Conservation (phyloP, 2,113 vertebrate genomes). For the Daboia siamensis region DNA sequence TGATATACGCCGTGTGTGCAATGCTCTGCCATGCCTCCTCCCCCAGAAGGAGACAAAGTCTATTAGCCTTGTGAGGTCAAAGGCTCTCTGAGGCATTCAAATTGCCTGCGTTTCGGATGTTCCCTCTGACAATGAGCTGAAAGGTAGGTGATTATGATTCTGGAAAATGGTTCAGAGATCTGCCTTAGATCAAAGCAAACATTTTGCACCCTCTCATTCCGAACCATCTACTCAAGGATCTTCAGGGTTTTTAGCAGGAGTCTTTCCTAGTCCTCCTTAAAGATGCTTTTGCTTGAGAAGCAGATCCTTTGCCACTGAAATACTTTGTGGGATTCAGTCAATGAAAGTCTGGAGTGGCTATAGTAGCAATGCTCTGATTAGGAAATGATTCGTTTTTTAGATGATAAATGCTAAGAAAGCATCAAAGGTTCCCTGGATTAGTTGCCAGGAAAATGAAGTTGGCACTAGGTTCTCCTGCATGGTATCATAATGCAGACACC, state of each 20-base stretch:
- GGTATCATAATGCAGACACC: background rate
- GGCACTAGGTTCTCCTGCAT: background rate
- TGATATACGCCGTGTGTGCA: background rate
- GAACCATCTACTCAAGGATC: background rate
- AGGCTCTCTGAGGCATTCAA: background rate
- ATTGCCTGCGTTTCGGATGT: background rate
- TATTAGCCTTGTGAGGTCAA: background rate
- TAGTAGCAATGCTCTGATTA: background rate
- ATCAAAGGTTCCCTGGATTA: background rate
- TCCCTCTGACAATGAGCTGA: background rate
- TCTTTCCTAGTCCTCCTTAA: background rate
- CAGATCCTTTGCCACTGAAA: background rate
- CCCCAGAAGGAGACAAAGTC: conserved; percentile 5
- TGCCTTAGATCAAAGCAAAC: background rate
- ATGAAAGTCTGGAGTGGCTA: background rate
- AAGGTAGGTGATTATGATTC: background rate
- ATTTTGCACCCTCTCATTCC: background rate
- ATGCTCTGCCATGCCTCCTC: background rate
- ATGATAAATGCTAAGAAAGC: background rate
- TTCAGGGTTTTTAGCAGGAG: background rate
- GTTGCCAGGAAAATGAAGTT: background rate
- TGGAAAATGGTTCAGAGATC: background rate
- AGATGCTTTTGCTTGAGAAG: background rate
- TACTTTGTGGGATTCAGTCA: background rate
- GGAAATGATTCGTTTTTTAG: accelerated